These are phyloP conservation scores for Sinotaia quadrata DNA, from an alignment of 2,888 invertebrate species.

Conservation along the genomic window DNA sequence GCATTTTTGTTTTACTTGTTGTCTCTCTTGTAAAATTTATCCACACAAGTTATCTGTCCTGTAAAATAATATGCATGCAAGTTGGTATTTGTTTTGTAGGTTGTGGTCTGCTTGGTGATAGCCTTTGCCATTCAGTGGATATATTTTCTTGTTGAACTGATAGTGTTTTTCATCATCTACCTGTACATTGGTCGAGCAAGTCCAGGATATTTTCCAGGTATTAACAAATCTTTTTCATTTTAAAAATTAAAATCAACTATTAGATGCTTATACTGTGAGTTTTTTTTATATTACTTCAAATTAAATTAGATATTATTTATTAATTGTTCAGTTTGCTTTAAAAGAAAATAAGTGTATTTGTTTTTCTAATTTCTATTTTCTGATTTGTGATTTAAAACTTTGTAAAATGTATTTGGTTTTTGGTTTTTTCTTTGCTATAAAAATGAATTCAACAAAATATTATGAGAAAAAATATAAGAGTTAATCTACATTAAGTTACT, in stretches of 20 bases:
- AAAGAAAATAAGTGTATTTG: no score
- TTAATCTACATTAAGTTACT: no score
- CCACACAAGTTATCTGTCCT: not conserved
- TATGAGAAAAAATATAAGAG: no score
- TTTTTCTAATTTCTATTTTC: no score
- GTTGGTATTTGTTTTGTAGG: no score
- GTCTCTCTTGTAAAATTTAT: no score
- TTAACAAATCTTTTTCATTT: not conserved
- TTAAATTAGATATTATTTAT: no score
- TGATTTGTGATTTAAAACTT: no score
- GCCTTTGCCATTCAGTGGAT: slow-evolving; percentile 96
- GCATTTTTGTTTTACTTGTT: no score
- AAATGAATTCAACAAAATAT: no score
- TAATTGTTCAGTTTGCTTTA: not conserved
- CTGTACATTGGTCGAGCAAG: slow-evolving; percentile 95
- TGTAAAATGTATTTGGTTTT: no score
- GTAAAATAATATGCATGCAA: not conserved
- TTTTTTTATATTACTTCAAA: not conserved
- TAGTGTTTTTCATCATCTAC: slow-evolving; percentile 88
- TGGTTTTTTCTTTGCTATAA: no score
- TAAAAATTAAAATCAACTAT: not conserved
- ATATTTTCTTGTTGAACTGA: slow-evolving; percentile 88
- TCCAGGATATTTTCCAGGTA: slow-evolving; percentile 94
- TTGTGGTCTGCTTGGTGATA: slow-evolving; percentile 86
- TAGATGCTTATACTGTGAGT: not conserved